Conservation (phyloP, 2,888 invertebrate species). For the Catonia carolina region DNA sequence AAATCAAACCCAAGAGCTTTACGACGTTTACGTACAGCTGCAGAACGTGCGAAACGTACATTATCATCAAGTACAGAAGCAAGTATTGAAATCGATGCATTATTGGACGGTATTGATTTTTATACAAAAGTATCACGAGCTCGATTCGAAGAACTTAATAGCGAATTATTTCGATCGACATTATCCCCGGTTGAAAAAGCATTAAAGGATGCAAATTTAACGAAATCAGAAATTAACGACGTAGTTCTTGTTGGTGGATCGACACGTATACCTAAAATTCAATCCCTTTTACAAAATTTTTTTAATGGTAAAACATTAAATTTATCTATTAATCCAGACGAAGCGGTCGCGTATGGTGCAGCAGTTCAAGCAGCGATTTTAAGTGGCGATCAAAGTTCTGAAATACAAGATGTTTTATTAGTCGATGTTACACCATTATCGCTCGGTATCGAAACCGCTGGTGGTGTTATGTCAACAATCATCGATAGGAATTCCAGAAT, state of each 20-base stretch:
- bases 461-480: constrained; percentile 67
- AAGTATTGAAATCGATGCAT: constrained; percentile 79
- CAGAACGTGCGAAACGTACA: constrained; percentile 72
- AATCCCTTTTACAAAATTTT: constrained; percentile 60
- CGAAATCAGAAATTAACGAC: constrained; percentile 71
- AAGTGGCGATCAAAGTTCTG: constrained; percentile 53
- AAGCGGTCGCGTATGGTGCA: constrained; percentile 73
- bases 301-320: constrained; percentile 58
- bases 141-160: constrained; percentile 83
- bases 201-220: constrained; percentile 72
- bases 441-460: constrained; percentile 69
- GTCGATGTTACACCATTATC: constrained; percentile 60
- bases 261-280: constrained; percentile 85
- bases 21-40: constrained; percentile 76
- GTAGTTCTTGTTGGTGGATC: constrained; percentile 86
- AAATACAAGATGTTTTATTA: constrained; percentile 62
- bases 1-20: constrained; percentile 61
- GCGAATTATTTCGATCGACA: constrained; percentile 74
- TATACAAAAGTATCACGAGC: constrained; percentile 78
- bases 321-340: constrained; percentile 71
- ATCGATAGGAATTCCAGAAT: constrained; percentile 64
- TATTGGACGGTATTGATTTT: constrained; percentile 85
- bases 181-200: constrained; percentile 81
- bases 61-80: constrained; percentile 71
- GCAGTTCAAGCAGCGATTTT: constrained; percentile 68